Evolutionary conservation across 1,140 invertebrate species (phyloP), one percentile per base, ranked within the genome.

Genomic region (Sminthurinus signatus): DNA sequence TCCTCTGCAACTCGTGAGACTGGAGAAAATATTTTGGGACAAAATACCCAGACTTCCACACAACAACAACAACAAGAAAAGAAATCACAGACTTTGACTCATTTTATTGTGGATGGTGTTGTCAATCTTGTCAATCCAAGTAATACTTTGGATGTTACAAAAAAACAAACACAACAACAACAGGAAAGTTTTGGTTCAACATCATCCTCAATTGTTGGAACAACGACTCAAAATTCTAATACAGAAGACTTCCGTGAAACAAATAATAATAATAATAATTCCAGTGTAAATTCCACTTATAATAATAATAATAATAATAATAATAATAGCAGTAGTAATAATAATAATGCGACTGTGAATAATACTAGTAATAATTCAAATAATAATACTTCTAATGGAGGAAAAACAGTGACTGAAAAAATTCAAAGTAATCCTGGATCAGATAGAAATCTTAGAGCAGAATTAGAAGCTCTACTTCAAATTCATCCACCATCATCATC

Each of bases 401-500:
- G n/a, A n/a, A n/a, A n/a, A n/a, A 54, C 14, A 10, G 23, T 14
- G 25, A 31, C 51, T 54, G 51, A 54, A 28, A 54, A 54, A 54
- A 54, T 54, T 8, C 51, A 54, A 54, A 54, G 51, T 54, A 25
- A 54, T 28, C 51, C 51, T 12, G 28, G 51, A 14, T 54, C 51
- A 8, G 51, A 54, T 54, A 27, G 51, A 21, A 28, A 54, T 19
- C 23, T 54, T 14, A 12, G 51, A 31, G 51, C 61, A 42, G 27
- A 51, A 31, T 21, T 42, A 10, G 54, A 51, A 57, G 15, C 31
- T 15, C 21, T 28, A 55, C 39, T 46, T 25, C 48, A 21, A 55
- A 17, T 27, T 2, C 60, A 63, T 28, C 43, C 32, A n/a, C 36
- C 51, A 31, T 58, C 32, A 73, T 72, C n/a, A 70, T 75, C 14